Base-by-base conservation (phyloP, 37 sponge, comb jelly and placozoan genomes). In the Ephydatia muelleri region DNA sequence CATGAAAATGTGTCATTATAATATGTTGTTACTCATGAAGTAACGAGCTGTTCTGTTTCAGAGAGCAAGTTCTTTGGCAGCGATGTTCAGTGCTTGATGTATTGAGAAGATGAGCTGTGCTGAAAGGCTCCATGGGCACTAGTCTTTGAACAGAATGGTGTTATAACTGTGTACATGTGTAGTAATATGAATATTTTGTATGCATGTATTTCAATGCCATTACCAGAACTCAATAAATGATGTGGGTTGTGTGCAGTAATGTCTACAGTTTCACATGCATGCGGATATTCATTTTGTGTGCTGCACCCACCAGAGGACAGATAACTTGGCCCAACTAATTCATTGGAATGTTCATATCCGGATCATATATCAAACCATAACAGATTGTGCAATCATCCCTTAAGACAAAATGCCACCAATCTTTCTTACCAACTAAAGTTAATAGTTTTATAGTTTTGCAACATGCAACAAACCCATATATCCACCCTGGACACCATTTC, bases 1-100 rank as follows among this genome's bases (percentile, higher is more conserved):
- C 57, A 57, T 57, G 57, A 57, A 57, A 57, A 57, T 57, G 57
- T 57, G 57, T 57, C 57, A 57, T 57, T 57, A 57, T 57, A 57
- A 57, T 57, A 57, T 57, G 57, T 57, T 57, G 57, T 57, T 57
- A 57, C 57, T 57, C 57, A 57, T 57, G 57, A 57, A 57, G 57
- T 57, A 57, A 57, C 57, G 57, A 57, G 57, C 57, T 57, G 57
- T 57, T 57, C 57, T 57, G 19, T 57, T 57, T 57, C 57, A 57
- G 57, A 57, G 57, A 57, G 57, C 57, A 57, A 57, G 57, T 57
- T 57, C 57, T 57, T 57, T 43, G 57, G 12, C 57, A 57, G 57
- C 19, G 57, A 57, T 57, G 57, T 57, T 57, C 57, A 57, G 57
- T 57, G 57, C 57, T 57, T 57, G 57, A 57, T 57, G 57, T 57